phyloP scores from a whole-genome alignment of 2,888 invertebrate species.

The Mesorhabditis sp. region DNA sequence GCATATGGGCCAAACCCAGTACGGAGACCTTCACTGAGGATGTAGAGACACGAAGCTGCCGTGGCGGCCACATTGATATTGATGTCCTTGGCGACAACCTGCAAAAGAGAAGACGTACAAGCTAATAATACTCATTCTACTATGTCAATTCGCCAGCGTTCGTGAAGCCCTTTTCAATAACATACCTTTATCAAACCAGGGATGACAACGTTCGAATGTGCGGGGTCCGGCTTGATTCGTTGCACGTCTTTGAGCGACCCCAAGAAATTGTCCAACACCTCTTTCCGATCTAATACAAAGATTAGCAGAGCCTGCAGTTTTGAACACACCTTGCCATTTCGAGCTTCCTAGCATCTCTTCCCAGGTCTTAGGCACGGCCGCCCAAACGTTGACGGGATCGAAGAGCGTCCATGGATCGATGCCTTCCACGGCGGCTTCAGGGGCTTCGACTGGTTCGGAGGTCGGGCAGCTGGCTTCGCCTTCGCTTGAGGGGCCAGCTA shows the following conservation, averaged over 20 bases:
- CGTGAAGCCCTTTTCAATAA: too few relatives aligned
- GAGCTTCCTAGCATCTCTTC: neutral
- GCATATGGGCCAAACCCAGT: constrained; percentile 83
- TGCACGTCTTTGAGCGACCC: constrained; percentile 69
- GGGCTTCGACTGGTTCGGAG: neutral
- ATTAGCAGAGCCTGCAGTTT: neutral
- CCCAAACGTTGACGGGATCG: constrained; percentile 79
- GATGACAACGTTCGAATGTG: too few relatives aligned
- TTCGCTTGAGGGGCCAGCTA: too few relatives aligned
- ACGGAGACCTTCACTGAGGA: constrained; percentile 79
- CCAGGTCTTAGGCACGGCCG: constrained; percentile 6
- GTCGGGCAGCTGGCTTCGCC: too few relatives aligned
- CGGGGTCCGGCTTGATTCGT: constrained; percentile 60
- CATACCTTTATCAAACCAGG: too few relatives aligned
- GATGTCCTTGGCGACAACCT: constrained; percentile 86
- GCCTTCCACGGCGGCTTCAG: constrained; percentile 56
- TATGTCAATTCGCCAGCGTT: too few relatives aligned
- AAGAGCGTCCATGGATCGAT: constrained; percentile 85
- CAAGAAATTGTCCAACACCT: constrained; percentile 79
- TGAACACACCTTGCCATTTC: neutral
- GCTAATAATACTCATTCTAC: too few relatives aligned
- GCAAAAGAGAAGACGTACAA: constrained; percentile 18
- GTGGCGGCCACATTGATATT: constrained; percentile 88
- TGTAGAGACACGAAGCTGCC: constrained; percentile 78
- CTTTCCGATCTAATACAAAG: constrained; percentile 72